These are phyloP conservation scores for Takifugu ocellatus DNA, from an alignment of 2,797 vertebrate species.

Conservation along the genomic window DNA sequence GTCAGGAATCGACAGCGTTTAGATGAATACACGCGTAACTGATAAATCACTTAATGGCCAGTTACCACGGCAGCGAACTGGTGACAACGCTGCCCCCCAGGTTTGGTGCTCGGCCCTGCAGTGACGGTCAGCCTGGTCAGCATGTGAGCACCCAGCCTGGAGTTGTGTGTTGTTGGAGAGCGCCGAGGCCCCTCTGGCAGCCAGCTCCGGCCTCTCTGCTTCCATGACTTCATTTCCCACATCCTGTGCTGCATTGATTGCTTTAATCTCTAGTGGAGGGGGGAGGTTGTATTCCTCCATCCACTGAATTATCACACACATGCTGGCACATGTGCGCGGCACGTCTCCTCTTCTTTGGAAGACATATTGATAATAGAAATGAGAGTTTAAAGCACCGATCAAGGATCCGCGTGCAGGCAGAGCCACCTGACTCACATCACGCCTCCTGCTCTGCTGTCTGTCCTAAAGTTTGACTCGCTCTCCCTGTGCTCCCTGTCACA, in stretches of 20 bases:
- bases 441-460: not conserved
- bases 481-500: slow-evolving; percentile 51
- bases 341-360: slow-evolving; percentile 2
- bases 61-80: too few species aligned
- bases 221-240: slow-evolving; percentile 79
- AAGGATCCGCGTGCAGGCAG: too few species aligned
- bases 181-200: slow-evolving; percentile 55
- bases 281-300: slow-evolving; percentile 63
- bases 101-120: too few species aligned
- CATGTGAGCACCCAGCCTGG: not conserved
- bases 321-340: slow-evolving; percentile 33
- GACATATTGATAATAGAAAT: slow-evolving; percentile 1
- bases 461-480: not conserved
- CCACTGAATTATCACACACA: slow-evolving; percentile 61
- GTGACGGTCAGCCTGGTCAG: too few species aligned
- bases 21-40: not conserved
- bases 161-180: slow-evolving; percentile 32
- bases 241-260: slow-evolving; percentile 75
- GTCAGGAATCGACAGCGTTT: not conserved
- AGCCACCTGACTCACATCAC: not conserved
- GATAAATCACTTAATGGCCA: too few species aligned
- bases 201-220: slow-evolving; percentile 61
- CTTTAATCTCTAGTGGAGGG: slow-evolving; percentile 68
- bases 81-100: too few species aligned
- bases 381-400: too few species aligned